Evolutionary conservation across 2,113 vertebrate species (phyloP), one percentile per base, ranked within the genome.

Genomic region (Poicephalus gulielmi): DNA sequence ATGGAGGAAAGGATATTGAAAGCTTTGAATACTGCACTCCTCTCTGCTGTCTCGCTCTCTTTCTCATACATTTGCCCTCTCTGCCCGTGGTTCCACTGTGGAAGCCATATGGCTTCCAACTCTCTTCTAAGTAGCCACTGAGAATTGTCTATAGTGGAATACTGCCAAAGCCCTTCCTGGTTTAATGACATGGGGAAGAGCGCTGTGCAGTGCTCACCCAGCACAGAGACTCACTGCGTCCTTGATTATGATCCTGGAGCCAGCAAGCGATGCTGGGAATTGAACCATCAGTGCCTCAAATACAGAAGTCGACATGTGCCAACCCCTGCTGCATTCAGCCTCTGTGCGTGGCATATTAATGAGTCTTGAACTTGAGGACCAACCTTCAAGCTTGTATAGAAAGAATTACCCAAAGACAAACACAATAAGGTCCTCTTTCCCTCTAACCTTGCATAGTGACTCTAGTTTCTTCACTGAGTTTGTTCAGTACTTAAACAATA

Each of bases 61-160:
- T 83, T 95, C 89, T 64, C 88, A 52, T 78, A 94, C 92, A 76
- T 96, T 97, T 91, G 96, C 93, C 95, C 97, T 98, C 92, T 90
- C 74, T 94, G 95, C 80, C 88, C 20, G 6, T 67, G 60, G 88
- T 91, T 97, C 77, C 89, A 91, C 94, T 60, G 92, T 60, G 77
- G 46, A 94, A 97, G 97, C 97, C 97, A 98, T 95, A 96, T 96
- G 93, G 95, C 94, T 94, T 96, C 80, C 75, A 91, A 93, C 71
- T 49, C 73, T 95, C n/a, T 73, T 68, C 75, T 83, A 83, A 96
- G 90, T 85, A 92, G 88, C 86, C 86, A 96, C 63, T 55, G 96
- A 95, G 92, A 94, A 94, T 91, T 92, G 94, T 66, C 88, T 91
- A 31, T 2, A 75, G 88, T 96, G 96, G 96, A 96, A 93, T 8